phyloP scores from a whole-genome alignment of 2,888 invertebrate species.

The Crepidodera aurea region DNA sequence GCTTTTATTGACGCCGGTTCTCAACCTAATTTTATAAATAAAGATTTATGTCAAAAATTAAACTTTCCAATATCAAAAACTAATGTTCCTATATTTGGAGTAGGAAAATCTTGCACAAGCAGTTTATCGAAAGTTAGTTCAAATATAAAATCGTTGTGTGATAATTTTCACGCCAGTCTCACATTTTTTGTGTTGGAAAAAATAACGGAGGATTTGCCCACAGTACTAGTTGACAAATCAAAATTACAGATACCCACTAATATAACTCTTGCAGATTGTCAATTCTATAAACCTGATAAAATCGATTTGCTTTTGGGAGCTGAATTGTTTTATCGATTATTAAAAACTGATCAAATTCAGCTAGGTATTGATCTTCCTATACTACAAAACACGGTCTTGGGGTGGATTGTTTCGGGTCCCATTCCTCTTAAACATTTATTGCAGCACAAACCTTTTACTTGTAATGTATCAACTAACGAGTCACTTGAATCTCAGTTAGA shows the following conservation, averaged over 20 bases:
- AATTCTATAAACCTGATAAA: background rate
- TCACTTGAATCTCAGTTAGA: no score
- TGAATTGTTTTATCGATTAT: background rate
- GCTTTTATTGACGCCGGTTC: no score
- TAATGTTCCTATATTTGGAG: no score
- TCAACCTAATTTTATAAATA: no score
- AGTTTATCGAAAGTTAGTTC: background rate
- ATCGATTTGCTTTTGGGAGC: conserved; percentile 13
- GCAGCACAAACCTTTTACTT: no score
- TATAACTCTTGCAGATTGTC: background rate
- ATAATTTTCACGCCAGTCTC: background rate
- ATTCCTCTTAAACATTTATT: no score
- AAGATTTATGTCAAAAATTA: no score
- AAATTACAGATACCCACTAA: background rate
- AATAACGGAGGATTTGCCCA: background rate
- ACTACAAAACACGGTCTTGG: background rate
- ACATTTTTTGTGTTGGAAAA: background rate
- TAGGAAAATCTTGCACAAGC: no score
- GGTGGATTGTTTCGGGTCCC: background rate
- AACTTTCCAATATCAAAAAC: no score
- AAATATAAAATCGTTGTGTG: background rate
- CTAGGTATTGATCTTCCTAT: background rate
- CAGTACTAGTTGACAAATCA: background rate
- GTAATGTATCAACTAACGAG: background rate
- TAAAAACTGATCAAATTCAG: background rate